Base-by-base conservation (phyloP, 2,113 vertebrate species). In the Hassar affinis region DNA sequence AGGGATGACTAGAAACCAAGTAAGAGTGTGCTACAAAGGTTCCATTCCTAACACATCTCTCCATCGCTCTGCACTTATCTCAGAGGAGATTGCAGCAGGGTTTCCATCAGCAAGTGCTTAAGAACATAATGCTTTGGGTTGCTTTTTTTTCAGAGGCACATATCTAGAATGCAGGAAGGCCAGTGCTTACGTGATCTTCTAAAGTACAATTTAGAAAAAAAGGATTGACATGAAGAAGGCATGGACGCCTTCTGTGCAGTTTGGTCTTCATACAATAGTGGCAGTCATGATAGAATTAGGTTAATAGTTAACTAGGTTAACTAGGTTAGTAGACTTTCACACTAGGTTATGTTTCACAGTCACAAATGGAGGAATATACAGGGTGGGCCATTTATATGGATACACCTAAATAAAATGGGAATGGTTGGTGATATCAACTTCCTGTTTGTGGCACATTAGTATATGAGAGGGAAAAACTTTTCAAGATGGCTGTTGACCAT, bases 1-100 rank as follows among this genome's bases (percentile, higher is more conserved):
- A 71, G 74, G 56, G 62, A 30, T 80, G 42, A 47, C 68, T 68
- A 42, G 52, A 75, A 86, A 77, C 15, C 22, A 6, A 47, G 38
- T 27, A 56, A 17, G 77, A 47, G 35, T 27, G n/a, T 3, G 11
- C 27, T 27, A 25, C 17, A 59, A 27, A 59, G 76, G 33, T 42
- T 54, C 47, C 54, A 78, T 78, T 78, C 56, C 76, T 20, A 78
- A 59, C 33, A 4, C 33, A 78, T 27, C 54, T 25, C 18, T 38
- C 12, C 45, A 49, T 12, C 11, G 1, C 10, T 69, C 35, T 22
- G 47, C 22, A 54, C 20, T 78, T 33, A 57, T 78, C 12, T 77
- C 49, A 77, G 52, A 54, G 30, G 22, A 5, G 52, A 52, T 18
- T 76, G 49, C 27, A 33, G 2, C 15, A 20, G 33, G 49, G 49